phyloP scores from a whole-genome alignment of 2,888 invertebrate genomes.

The Ornithoptera priamus region DNA sequence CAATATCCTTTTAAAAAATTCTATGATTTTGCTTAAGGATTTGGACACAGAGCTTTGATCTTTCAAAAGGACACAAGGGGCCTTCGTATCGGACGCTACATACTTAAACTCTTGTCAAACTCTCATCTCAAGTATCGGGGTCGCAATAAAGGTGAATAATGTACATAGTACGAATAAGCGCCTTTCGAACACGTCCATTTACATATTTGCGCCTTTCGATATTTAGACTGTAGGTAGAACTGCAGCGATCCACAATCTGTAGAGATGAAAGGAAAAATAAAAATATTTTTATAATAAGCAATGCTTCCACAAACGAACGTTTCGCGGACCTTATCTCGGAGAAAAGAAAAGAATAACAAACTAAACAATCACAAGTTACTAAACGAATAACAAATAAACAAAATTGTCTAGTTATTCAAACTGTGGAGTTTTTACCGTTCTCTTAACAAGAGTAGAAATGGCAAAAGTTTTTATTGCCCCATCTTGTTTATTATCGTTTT shows the following conservation, averaged over 20 bases:
- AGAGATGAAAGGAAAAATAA: not conserved
- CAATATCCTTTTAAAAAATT: slow-evolving; percentile 1
- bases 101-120: slow-evolving; percentile 27
- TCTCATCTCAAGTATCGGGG: slow-evolving; percentile 19
- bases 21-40: slow-evolving; percentile 10
- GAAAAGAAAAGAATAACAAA: slow-evolving; percentile 23
- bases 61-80: slow-evolving; percentile 12
- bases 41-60: slow-evolving; percentile 22
- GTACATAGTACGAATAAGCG: slow-evolving; percentile 7
- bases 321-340: not conserved
- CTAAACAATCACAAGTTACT: slow-evolving; percentile 16
- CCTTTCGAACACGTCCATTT: not conserved
- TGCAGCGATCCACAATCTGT: not conserved
- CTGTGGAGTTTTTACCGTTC: slow-evolving; percentile 18
- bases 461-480: slow-evolving; percentile 28
- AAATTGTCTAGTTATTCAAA: slow-evolving; percentile 27
- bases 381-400: slow-evolving; percentile 26
- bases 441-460: slow-evolving; percentile 27
- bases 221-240: not conserved
- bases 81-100: slow-evolving; percentile 22
- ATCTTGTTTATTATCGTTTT: slow-evolving; percentile 28
- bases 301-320: slow-evolving; percentile 5
- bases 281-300: slow-evolving; percentile 7
- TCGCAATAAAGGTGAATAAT: slow-evolving; percentile 20
- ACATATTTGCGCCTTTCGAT: not conserved